A percentile compares a stretch with the other conserved stretches of the same genome.
phyloP scores from a whole-genome alignment of 2,888 invertebrate species.

The Rotaria socialis region DNA sequence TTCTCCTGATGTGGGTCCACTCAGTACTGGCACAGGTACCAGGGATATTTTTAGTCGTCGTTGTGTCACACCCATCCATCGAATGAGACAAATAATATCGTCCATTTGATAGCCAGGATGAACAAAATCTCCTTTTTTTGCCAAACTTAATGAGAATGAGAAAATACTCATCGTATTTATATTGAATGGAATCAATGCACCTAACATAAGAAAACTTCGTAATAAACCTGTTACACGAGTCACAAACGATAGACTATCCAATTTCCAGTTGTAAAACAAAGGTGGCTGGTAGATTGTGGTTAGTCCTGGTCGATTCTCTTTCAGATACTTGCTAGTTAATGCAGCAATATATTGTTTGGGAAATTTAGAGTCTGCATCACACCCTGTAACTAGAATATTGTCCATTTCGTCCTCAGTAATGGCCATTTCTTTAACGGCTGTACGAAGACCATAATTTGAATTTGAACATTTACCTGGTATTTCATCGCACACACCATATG shows the following conservation, averaged over 20 bases:
- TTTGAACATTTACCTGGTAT: conserved; percentile 10
- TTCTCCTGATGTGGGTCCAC: conserved; percentile 21
- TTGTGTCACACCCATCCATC: conserved; percentile 14
- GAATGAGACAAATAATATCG: conserved; percentile 14
- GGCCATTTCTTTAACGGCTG: not conserved
- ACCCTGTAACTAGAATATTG: not conserved
- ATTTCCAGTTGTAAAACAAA: conserved; percentile 31
- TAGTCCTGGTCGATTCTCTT: not conserved
- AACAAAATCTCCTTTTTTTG: not conserved
- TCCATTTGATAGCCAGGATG: conserved; percentile 31
- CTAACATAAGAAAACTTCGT: not conserved
- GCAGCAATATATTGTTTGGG: not conserved
- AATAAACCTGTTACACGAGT: not conserved
- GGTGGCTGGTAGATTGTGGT: not conserved
- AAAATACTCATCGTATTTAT: not conserved
- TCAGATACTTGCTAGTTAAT: not conserved
- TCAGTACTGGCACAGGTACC: not conserved
- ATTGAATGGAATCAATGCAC: conserved; percentile 19
- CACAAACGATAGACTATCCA: not conserved
- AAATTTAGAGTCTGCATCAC: conserved; percentile 19
- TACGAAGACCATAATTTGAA: conserved; percentile 2
- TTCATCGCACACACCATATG: not conserved
- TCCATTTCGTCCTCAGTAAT: not conserved
- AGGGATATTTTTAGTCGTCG: not conserved
- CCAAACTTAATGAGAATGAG: not conserved